A percentile compares a stretch with the other conserved stretches of the same genome.
Evolutionary conservation across 2,888 invertebrate genomes (phyloP).

Genomic region (Lymantria dispar): DNA sequence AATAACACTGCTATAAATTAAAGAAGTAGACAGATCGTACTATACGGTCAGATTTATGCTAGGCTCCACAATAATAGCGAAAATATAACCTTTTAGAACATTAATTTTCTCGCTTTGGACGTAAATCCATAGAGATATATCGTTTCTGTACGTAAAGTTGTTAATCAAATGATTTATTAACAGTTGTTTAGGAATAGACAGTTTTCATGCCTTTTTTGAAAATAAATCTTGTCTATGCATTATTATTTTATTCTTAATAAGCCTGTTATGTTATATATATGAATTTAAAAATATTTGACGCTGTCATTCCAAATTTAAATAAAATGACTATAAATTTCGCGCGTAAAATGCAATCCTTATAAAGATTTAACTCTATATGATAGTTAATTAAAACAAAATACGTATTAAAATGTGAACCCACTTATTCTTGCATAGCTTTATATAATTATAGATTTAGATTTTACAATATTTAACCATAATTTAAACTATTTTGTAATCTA

Average conservation of each 20-base stretch:
- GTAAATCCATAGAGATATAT: constrained; percentile 10
- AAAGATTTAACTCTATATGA: neutral
- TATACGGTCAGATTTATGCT: too few relatives aligned
- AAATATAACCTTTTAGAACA: constrained; percentile 11
- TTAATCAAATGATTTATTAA: constrained; percentile 5
- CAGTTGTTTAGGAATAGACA: too few relatives aligned
- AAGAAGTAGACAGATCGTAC: too few relatives aligned
- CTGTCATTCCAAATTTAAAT: neutral
- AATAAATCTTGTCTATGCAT: neutral
- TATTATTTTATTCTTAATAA: too few relatives aligned
- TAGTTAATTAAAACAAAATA: neutral
- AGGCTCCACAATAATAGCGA: too few relatives aligned
- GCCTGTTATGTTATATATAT: too few relatives aligned
- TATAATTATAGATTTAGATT: neutral
- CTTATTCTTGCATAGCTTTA: neutral
- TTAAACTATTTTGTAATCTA: too few relatives aligned
- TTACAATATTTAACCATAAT: too few relatives aligned
- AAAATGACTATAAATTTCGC: neutral
- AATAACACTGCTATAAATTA: too few relatives aligned
- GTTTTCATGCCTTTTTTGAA: neutral
- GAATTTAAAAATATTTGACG: too few relatives aligned
- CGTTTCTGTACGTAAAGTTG: neutral
- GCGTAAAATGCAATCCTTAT: neutral
- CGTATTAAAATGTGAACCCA: neutral
- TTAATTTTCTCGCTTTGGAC: constrained; percentile 14